Evolutionary conservation across 2,888 invertebrate species (phyloP).

Genomic region (Phengaris alcon): DNA sequence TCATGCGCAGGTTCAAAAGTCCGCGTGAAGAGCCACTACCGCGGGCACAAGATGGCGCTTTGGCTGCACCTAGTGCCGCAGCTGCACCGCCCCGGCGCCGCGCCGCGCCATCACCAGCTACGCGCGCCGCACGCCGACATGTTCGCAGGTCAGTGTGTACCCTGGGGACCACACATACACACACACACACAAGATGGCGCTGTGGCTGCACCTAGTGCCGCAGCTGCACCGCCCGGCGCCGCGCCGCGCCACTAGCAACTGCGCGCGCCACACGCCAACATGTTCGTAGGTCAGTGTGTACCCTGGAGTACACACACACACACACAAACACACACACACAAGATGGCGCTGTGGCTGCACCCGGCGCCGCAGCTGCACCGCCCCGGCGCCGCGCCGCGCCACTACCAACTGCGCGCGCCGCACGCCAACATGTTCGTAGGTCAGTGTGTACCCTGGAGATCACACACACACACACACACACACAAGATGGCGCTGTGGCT

Average conservation of each 20-base stretch:
- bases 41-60: conserved; percentile 93
- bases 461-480: background rate
- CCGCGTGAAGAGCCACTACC: conserved; percentile 89
- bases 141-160: conserved; percentile 82
- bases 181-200: too few species aligned
- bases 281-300: too few species aligned
- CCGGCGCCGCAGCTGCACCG: conserved; percentile 91
- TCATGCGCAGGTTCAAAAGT: conserved; percentile 81
- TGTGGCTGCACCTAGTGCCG: too few species aligned
- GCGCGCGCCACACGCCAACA: too few species aligned
- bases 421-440: conserved; percentile 88
- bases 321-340: conserved; percentile 75
- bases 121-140: conserved; percentile 83
- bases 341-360: conserved; percentile 94
- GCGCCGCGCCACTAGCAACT: too few species aligned
- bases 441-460: conserved; percentile 47
- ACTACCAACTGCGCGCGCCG: conserved; percentile 85
- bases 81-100: conserved; percentile 87
- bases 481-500: too few species aligned
- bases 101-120: conserved; percentile 88
- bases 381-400: conserved; percentile 85
- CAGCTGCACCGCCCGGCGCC: too few species aligned
- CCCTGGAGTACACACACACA: too few species aligned
- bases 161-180: background rate
- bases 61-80: conserved; percentile 93